phyloP scores from a whole-genome alignment of 2,113 vertebrate species.

The Psittacula cyanocephala region DNA sequence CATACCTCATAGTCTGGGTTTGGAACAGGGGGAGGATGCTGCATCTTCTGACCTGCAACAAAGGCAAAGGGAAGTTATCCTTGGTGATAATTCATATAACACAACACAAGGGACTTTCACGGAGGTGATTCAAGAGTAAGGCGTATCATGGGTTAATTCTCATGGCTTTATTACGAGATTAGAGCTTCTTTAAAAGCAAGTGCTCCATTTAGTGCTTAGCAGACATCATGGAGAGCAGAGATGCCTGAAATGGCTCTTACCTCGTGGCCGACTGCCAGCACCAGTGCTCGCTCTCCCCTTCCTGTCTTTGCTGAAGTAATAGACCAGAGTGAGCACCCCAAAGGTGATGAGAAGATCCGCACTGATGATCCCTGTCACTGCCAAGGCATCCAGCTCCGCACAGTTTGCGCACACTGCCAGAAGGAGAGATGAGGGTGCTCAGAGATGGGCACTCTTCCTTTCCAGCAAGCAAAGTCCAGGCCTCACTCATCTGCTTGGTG shows the following conservation, averaged over 20 bases:
- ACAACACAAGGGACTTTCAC: rapidly evolving
- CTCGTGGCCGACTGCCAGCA: conserved; percentile 26
- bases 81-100: not conserved
- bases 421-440: not conserved
- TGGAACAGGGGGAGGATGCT: conserved; percentile 78
- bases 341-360: conserved; percentile 73
- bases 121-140: too few relatives aligned
- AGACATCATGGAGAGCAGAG: rapidly evolving
- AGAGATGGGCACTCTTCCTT: not conserved
- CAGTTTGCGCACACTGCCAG: conserved; percentile 73
- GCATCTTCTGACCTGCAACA: conserved; percentile 68
- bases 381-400: conserved; percentile 46
- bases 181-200: not conserved
- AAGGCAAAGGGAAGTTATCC: not conserved
- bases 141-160: not conserved
- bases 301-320: conserved; percentile 70
- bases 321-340: conserved; percentile 69
- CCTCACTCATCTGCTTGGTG: rapidly evolving
- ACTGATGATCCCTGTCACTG: conserved; percentile 9
- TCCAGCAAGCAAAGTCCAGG: not conserved
- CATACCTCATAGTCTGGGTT: conserved; percentile 83
- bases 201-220: rapidly evolving
- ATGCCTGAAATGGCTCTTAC: not conserved
- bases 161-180: not conserved
- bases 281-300: not conserved